Conservation (phyloP, 2,888 invertebrate species). For the Apodemia zela region DNA sequence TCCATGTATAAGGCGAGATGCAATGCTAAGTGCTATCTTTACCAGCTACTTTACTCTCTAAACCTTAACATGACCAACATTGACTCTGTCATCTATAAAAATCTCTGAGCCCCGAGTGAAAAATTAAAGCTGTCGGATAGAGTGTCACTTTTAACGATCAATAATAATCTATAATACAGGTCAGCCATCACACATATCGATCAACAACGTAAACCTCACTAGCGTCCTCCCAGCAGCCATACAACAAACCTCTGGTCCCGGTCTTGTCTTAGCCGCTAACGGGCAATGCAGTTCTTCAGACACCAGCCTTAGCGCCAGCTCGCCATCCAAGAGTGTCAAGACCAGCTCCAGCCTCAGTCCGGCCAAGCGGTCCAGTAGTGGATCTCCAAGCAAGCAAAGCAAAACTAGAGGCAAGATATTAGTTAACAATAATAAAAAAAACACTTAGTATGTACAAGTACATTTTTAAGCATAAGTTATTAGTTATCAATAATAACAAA, state of each 20-base stretch:
- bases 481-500: too few relatives aligned
- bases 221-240: slow-evolving; percentile 54
- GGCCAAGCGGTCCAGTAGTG: slow-evolving; percentile 90
- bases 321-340: slow-evolving; percentile 92
- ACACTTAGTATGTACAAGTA: too few relatives aligned
- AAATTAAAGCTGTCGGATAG: too few relatives aligned
- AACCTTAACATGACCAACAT: too few relatives aligned
- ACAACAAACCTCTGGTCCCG: slow-evolving; percentile 49
- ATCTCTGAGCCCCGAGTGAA: too few relatives aligned
- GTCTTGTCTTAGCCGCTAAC: slow-evolving; percentile 54
- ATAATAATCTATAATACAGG: slow-evolving; percentile 30
- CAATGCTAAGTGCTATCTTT: too few relatives aligned
- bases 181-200: slow-evolving; percentile 54
- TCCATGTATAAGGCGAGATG: too few relatives aligned
- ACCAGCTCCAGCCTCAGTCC: slow-evolving; percentile 92
- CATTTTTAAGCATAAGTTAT: too few relatives aligned
- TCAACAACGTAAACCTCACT: slow-evolving; percentile 66
- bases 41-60: too few relatives aligned
- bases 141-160: too few relatives aligned
- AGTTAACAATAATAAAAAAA: too few relatives aligned
- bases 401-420: slow-evolving; percentile 86
- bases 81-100: too few relatives aligned
- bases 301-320: slow-evolving; percentile 84
- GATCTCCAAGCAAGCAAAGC: slow-evolving; percentile 88
- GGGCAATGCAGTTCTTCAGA: slow-evolving; percentile 76